Evolutionary conservation across 2,797 vertebrate species (phyloP).

Genomic region (Thaleichthys pacificus): DNA sequence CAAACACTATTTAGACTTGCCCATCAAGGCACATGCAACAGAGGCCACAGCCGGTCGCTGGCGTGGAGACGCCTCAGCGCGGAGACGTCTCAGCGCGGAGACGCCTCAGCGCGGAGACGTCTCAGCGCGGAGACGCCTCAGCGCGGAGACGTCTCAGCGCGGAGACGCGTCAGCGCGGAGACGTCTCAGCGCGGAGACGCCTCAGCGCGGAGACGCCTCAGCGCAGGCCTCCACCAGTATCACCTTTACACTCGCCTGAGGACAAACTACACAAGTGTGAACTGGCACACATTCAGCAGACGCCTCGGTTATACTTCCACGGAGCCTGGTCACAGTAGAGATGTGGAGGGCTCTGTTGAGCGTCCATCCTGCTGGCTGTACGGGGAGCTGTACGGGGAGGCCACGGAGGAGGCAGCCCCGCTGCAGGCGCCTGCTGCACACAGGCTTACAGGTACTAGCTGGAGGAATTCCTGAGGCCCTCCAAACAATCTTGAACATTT

Average conservation of each 20-base stretch:
- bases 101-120: no score
- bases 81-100: no score
- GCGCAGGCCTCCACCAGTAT: neutral
- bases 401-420: neutral
- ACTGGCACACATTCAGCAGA: constrained; percentile 14
- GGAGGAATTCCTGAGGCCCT: constrained; percentile 64
- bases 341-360: no score
- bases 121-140: neutral
- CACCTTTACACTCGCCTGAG: neutral
- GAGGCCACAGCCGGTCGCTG: constrained; percentile 42
- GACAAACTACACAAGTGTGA: neutral
- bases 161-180: no score
- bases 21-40: constrained; percentile 60
- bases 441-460: constrained; percentile 46
- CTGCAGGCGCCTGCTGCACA: constrained; percentile 32
- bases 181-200: no score
- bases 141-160: constrained; percentile 23
- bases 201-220: neutral
- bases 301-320: constrained; percentile 2
- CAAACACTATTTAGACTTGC: constrained; percentile 65
- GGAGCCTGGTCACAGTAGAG: no score
- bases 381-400: no score
- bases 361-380: constrained; percentile 22
- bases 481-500: constrained; percentile 62
- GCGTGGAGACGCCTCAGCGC: constrained; percentile 38